phyloP scores from a whole-genome alignment of 2,888 invertebrate species.

The Brassicogethes aeneus region DNA sequence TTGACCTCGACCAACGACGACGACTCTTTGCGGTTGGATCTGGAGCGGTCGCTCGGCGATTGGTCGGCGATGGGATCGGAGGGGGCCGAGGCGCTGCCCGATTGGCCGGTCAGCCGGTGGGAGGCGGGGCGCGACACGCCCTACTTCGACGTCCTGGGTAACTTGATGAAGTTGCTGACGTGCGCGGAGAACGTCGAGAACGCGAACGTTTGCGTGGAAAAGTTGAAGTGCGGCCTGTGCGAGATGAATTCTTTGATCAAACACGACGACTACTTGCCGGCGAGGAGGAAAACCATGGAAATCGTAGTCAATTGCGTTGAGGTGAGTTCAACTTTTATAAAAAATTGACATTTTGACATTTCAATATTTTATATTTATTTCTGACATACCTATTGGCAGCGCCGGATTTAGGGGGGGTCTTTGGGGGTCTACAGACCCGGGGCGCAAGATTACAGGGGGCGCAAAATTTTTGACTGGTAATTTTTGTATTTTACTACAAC shows the following conservation, averaged over 20 bases:
- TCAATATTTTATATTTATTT: no score
- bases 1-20: neutral
- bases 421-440: no score
- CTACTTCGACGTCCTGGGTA: neutral
- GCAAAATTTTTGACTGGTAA: no score
- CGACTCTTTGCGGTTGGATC: neutral
- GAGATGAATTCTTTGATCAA: slow-evolving; percentile 33
- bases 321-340: slow-evolving; percentile 43
- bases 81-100: slow-evolving; percentile 28
- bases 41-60: neutral
- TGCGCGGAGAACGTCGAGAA: neutral
- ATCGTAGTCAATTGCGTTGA: slow-evolving; percentile 52
- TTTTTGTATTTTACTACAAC: no score
- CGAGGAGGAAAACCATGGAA: slow-evolving; percentile 45
- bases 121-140: neutral
- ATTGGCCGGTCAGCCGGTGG: slow-evolving; percentile 26
- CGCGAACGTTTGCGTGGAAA: slow-evolving; percentile 12
- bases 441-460: no score
- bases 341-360: no score
- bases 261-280: slow-evolving; percentile 23
- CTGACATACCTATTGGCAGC: no score
- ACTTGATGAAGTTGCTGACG: neutral
- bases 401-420: no score
- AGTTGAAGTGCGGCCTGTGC: slow-evolving; percentile 3
- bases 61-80: neutral